Conservation (phyloP, 1,140 invertebrate genomes). For the Mizuhopecten yessoensis region DNA sequence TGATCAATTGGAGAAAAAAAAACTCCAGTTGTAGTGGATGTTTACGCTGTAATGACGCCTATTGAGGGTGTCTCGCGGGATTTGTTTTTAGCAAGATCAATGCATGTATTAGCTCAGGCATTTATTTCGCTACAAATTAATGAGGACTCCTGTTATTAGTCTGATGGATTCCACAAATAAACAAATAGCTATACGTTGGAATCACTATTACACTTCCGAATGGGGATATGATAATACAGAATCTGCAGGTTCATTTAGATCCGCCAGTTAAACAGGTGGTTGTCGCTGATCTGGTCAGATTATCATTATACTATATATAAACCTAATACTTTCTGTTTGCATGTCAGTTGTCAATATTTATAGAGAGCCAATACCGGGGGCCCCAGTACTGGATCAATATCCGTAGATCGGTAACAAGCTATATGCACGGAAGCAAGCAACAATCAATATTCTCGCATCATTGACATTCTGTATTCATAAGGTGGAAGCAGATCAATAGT, state of each 20-base stretch:
- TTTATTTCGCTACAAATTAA: too few relatives aligned
- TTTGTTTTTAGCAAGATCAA: too few relatives aligned
- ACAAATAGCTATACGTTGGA: too few relatives aligned
- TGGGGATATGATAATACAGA: too few relatives aligned
- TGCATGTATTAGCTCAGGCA: too few relatives aligned
- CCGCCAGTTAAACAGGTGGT: neutral
- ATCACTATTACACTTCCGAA: too few relatives aligned
- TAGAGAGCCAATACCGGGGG: neutral
- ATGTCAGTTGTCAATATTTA: neutral
- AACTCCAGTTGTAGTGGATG: too few relatives aligned
- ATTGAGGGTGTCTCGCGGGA: too few relatives aligned
- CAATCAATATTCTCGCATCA: slow-evolving; percentile 26
- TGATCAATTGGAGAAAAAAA: too few relatives aligned
- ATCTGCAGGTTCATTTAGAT: neutral
- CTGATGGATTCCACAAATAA: too few relatives aligned
- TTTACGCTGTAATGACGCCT: too few relatives aligned
- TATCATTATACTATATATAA: neutral
- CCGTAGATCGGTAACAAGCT: slow-evolving; percentile 21
- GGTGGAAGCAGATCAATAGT: slow-evolving; percentile 3
- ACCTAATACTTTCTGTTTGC: neutral
- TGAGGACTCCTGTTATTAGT: too few relatives aligned
- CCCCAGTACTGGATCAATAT: neutral
- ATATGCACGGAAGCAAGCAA: slow-evolving; percentile 1
- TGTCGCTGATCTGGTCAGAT: neutral
- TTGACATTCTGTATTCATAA: slow-evolving; percentile 25